Evolutionary conservation across 1,140 invertebrate genomes (phyloP).

Genomic region (Papilio machaon): DNA sequence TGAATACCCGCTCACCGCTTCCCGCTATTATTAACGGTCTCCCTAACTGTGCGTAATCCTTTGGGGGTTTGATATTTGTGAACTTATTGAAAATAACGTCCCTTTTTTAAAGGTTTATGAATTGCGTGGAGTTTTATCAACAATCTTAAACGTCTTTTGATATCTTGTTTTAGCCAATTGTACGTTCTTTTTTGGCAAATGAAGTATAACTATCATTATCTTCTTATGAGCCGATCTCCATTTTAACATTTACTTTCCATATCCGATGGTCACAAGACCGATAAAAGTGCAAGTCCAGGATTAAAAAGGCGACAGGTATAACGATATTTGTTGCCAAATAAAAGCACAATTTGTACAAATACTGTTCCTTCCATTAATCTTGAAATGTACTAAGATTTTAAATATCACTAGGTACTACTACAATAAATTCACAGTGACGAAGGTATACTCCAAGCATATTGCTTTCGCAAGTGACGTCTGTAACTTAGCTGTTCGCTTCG

Average conservation of each 20-base stretch:
- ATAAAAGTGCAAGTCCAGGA: too few relatives aligned
- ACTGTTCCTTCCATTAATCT: too few relatives aligned
- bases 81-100: conserved; percentile 39
- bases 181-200: background rate
- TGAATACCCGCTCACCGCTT: conserved; percentile 54
- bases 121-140: background rate
- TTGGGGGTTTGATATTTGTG: conserved; percentile 67
- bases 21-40: conserved; percentile 59
- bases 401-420: background rate
- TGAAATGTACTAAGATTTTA: background rate
- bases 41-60: conserved; percentile 60
- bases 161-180: background rate
- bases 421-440: background rate
- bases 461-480: conserved; percentile 55
- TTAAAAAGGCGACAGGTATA: too few relatives aligned
- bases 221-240: too few relatives aligned
- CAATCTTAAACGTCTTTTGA: background rate
- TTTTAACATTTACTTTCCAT: too few relatives aligned
- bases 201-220: too few relatives aligned
- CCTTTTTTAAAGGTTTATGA: background rate
- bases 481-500: conserved; percentile 48
- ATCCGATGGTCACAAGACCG: too few relatives aligned
- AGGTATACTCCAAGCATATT: conserved; percentile 53
- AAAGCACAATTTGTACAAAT: too few relatives aligned
- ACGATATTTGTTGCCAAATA: too few relatives aligned